phyloP scores from a whole-genome alignment of 1,140 invertebrate species.

The Tetramorium alpestre region DNA sequence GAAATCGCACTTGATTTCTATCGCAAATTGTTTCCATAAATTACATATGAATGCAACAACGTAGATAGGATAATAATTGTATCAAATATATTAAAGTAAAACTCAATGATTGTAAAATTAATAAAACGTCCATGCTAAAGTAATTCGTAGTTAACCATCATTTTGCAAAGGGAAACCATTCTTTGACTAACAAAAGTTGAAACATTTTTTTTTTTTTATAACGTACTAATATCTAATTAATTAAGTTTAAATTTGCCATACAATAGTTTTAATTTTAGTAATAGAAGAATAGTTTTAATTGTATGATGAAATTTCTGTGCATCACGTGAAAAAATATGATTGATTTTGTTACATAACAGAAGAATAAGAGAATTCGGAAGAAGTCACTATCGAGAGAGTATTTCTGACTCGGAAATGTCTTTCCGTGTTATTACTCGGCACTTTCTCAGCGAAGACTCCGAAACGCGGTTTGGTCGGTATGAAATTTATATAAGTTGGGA shows the following conservation, averaged over 20 bases:
- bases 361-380: slow-evolving; percentile 8
- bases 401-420: slow-evolving; percentile 62
- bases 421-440: slow-evolving; percentile 50
- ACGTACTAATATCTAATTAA: neutral
- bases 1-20: slow-evolving; percentile 53
- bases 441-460: slow-evolving; percentile 48
- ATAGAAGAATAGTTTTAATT: neutral
- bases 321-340: neutral
- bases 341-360: neutral
- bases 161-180: neutral
- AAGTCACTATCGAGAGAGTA: neutral
- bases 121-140: neutral
- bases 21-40: slow-evolving; percentile 35
- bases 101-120: slow-evolving; percentile 34
- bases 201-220: neutral
- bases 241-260: neutral
- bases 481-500: slow-evolving; percentile 80
- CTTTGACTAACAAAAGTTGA: neutral
- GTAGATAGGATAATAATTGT: slow-evolving; percentile 42
- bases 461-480: slow-evolving; percentile 58
- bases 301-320: neutral
- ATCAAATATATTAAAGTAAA: slow-evolving; percentile 10
- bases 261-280: neutral
- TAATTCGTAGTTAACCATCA: neutral
- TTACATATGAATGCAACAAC: neutral